These are phyloP conservation scores for Numenius arquata DNA, from an alignment of 2,113 vertebrate species.

Conservation along the genomic window DNA sequence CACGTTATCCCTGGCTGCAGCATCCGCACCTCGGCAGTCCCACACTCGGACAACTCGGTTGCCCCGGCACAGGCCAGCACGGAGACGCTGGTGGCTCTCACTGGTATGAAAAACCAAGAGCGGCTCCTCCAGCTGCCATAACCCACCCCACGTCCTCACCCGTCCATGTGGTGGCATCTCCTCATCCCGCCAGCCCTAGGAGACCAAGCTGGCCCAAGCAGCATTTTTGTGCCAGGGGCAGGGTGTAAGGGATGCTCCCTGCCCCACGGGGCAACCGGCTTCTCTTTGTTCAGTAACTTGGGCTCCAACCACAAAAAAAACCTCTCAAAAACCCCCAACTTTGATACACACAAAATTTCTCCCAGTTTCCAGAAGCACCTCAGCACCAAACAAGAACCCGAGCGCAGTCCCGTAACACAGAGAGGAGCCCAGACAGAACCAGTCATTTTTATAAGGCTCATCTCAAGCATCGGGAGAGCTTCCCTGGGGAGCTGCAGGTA, in stretches of 20 bases:
- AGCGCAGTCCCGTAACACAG: accelerated
- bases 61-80: neutral
- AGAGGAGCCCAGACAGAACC: neutral
- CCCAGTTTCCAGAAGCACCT: neutral
- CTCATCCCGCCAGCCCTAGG: neutral
- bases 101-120: neutral
- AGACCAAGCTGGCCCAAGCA: neutral
- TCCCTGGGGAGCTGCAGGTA: neutral
- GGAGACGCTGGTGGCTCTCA: neutral
- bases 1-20: accelerated
- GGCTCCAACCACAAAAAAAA: neutral
- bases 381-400: neutral
- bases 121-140: neutral
- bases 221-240: accelerated
- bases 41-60: neutral
- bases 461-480: neutral
- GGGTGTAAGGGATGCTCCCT: neutral
- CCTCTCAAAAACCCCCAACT: neutral
- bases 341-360: neutral
- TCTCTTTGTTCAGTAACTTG: neutral
- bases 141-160: too few species aligned
- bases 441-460: neutral
- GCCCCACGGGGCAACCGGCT: accelerated
- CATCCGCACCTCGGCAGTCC: neutral
- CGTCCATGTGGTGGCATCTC: accelerated